Evolutionary conservation across 2,113 vertebrate genomes (phyloP), one percentile per base, ranked within the genome.

Genomic region (Thunnus maccoyii): DNA sequence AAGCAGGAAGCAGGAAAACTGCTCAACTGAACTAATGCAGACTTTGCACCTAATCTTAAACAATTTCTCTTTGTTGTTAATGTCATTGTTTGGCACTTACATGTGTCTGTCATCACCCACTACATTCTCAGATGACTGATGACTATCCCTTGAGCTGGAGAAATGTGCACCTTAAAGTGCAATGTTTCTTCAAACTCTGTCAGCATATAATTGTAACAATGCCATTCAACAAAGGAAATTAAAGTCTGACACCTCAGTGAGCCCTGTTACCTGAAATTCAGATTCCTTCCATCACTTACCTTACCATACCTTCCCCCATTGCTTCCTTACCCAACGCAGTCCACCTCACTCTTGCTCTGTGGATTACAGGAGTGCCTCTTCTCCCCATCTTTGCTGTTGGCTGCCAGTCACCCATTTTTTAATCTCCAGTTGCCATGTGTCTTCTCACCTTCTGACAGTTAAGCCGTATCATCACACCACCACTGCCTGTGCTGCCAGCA

Each of bases 61-160:
- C 3, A 55, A 30, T 44, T 30, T 15, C 4, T 54, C 16, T 51
- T 63, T 72, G 22, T 55, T 74, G 27, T 20, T 14, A 22, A 41
- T 63, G 18, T 75, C 68, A 47, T 56, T 36, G 72, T 73, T 76
- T 60, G 70, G 20, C 30, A 54, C 63, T 88, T 78, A 81, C 50
- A 87, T 71, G 51, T 30, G 56, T 80, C 64, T 84, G 66, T 82
- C 69, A 80, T 86, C 78, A 86, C 84, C 57, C 58, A 44, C 25
- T 47, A 25, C 15, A 46, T 50, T 76, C 75, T 85, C 82, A 54
- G 44, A 63, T 52, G 64, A 50, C 36, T 56, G 48, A 80, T 60
- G 25, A n/a, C 60, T 76, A 54, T 46, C 8, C 11, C 64, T 20
- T 62, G 47, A 86, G 51, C n/a, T 20, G 52, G n/a, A 83, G 68